Conservation (phyloP, 2,888 invertebrate species). For the Drosophila atripex region DNA sequence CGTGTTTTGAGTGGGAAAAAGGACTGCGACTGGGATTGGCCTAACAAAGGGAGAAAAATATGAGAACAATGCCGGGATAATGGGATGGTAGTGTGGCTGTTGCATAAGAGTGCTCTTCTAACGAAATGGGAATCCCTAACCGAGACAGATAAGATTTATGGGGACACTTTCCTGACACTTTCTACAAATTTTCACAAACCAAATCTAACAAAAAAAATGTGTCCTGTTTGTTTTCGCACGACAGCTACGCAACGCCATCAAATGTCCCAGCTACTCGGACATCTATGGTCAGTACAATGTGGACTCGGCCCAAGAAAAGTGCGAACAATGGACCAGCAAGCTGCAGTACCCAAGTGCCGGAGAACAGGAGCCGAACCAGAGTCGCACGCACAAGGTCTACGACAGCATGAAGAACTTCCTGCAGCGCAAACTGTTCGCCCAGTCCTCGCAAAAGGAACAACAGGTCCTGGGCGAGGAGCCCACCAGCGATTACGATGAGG, state of each 20-base stretch:
- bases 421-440: constrained; percentile 79
- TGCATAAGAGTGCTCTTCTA: constrained; percentile 49
- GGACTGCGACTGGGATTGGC: constrained; percentile 29
- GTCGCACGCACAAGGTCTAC: constrained; percentile 80
- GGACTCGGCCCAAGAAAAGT: constrained; percentile 71
- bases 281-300: constrained; percentile 65
- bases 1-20: constrained; percentile 11
- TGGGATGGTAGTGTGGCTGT: constrained; percentile 32
- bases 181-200: constrained; percentile 46
- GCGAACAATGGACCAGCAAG: constrained; percentile 78
- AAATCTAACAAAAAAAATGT: constrained; percentile 53
- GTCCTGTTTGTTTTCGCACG: constrained; percentile 9
- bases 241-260: constrained; percentile 70
- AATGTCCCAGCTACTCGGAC: constrained; percentile 71
- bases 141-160: constrained; percentile 41
- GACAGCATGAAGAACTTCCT: constrained; percentile 82
- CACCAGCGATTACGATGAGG: constrained; percentile 79
- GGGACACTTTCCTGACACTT: constrained; percentile 20
- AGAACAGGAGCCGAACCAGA: constrained; percentile 44
- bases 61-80: constrained; percentile 47
- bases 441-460: constrained; percentile 50
- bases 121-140: constrained; percentile 51
- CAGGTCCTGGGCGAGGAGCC: constrained; percentile 55
- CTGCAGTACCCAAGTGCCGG: constrained; percentile 45
- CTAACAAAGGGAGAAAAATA: constrained; percentile 26